These are phyloP conservation scores for Pteropus rufus DNA, from an alignment of 2,797 vertebrate genomes.

Conservation along the genomic window DNA sequence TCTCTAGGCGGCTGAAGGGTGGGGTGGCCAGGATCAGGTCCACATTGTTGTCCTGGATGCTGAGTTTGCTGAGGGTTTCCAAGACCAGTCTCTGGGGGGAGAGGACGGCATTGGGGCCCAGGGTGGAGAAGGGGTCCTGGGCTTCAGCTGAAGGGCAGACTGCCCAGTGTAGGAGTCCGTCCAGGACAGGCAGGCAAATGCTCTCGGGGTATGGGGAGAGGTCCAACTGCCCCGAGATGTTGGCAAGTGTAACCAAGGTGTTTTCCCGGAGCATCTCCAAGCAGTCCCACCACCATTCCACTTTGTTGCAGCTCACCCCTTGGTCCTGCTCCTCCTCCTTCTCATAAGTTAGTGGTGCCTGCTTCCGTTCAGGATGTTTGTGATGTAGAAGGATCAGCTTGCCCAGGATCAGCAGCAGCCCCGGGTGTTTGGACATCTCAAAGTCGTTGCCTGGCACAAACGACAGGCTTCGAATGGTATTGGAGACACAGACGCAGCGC, in stretches of 20 bases:
- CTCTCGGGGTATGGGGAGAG: constrained; percentile 97
- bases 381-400: constrained; percentile 97
- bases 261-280: constrained; percentile 98
- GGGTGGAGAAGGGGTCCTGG: constrained; percentile 97
- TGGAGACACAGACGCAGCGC: constrained; percentile 97
- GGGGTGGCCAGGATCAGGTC: constrained; percentile 98
- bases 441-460: constrained; percentile 98
- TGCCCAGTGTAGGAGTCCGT: constrained; percentile 99
- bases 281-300: constrained; percentile 99
- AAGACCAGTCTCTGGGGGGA: constrained; percentile 99
- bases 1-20: constrained; percentile 95
- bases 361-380: constrained; percentile 96
- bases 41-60: constrained; percentile 99
- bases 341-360: constrained; percentile 96
- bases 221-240: constrained; percentile 98
- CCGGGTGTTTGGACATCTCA: constrained; percentile 98
- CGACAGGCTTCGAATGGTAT: constrained; percentile 98
- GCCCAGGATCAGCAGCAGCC: constrained; percentile 94
- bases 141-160: constrained; percentile 98
- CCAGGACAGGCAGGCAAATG: constrained; percentile 97
- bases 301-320: constrained; percentile 93
- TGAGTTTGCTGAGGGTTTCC: constrained; percentile 99
- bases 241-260: constrained; percentile 96
- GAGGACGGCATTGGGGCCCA: constrained; percentile 94
- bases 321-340: constrained; percentile 97